Conservation (phyloP, 2,797 vertebrate genomes). For the Ceryle rudis region DNA sequence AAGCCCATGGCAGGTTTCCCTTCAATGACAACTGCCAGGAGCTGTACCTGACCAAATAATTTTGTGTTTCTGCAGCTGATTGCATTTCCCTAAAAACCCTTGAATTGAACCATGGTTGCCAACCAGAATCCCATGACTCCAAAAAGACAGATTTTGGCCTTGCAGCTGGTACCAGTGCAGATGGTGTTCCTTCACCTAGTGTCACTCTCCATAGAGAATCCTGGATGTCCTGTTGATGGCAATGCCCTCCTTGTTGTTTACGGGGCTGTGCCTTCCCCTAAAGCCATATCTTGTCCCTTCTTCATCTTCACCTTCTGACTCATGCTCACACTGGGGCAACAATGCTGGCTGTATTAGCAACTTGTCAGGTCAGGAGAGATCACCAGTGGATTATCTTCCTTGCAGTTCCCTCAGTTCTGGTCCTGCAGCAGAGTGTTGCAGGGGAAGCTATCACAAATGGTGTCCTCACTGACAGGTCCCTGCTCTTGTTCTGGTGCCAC, state of each 20-base stretch:
- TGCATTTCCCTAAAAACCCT: neutral
- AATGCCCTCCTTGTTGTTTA: neutral
- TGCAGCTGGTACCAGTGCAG: neutral
- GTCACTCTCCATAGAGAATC: neutral
- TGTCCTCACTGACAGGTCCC: neutral
- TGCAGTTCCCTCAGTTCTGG: neutral
- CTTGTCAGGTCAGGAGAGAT: neutral
- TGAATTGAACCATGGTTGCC: neutral
- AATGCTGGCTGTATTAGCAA: rapidly evolving
- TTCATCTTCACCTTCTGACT: neutral
- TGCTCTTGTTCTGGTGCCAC: neutral
- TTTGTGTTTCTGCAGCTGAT: neutral
- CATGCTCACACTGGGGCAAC: rapidly evolving
- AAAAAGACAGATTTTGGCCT: neutral
- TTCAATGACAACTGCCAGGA: neutral
- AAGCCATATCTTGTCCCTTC: neutral
- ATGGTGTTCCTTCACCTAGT: neutral
- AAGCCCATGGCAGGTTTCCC: neutral
- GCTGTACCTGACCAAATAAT: neutral
- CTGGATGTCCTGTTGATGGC: neutral
- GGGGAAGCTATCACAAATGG: neutral
- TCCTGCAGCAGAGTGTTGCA: neutral
- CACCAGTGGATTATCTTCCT: neutral
- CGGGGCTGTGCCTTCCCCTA: neutral
- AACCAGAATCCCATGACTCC: neutral